These are phyloP conservation scores for Molanna angustata DNA, from an alignment of 2,888 invertebrate species.

Conservation along the genomic window DNA sequence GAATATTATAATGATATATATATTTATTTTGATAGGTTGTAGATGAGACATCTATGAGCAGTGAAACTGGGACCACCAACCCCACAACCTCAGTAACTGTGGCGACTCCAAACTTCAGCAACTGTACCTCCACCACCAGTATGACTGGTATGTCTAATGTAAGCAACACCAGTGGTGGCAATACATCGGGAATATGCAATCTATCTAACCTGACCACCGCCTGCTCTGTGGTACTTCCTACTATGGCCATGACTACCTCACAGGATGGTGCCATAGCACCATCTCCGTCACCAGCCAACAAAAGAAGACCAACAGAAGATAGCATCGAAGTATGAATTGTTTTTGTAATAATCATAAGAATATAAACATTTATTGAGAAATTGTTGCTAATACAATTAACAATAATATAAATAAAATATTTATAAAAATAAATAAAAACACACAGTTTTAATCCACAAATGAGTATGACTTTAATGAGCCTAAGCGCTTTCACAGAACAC, in stretches of 20 bases:
- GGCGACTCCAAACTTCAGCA: conserved; percentile 21
- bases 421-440: no score
- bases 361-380: no score
- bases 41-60: conserved; percentile 31
- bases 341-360: no score
- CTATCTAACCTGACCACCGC: conserved; percentile 1
- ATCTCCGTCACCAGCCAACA: conserved; percentile 14
- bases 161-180: neutral
- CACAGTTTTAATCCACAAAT: no score
- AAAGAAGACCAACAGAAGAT: conserved; percentile 35
- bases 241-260: conserved; percentile 43
- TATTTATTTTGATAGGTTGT: conserved; percentile 20
- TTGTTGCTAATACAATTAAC: no score
- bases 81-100: no score
- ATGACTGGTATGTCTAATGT: conserved; percentile 28
- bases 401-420: no score
- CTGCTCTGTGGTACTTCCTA: conserved; percentile 36
- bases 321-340: conserved; percentile 23
- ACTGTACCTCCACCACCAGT: conserved; percentile 33
- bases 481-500: no score
- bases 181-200: no score
- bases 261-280: neutral
- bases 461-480: no score
- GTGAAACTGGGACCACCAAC: conserved; percentile 38
- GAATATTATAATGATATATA: no score